Conservation (phyloP, 1,140 invertebrate genomes). For the Hermetia illucens region DNA sequence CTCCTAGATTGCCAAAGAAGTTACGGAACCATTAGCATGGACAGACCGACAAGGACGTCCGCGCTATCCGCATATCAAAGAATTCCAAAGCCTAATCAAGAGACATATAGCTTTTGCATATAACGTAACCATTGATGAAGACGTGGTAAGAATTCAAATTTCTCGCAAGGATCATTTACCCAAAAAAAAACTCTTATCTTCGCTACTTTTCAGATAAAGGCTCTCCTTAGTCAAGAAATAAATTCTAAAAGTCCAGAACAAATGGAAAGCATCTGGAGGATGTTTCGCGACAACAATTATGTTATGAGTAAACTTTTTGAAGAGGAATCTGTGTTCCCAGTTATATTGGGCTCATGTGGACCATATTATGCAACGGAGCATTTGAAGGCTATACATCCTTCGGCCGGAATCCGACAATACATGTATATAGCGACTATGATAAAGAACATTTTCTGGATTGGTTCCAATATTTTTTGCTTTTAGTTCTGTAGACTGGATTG, state of each 20-base stretch:
- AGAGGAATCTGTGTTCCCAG: conserved; percentile 23
- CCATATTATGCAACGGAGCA: conserved; percentile 21
- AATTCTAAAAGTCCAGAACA: conserved; percentile 21
- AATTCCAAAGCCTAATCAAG: conserved; percentile 26
- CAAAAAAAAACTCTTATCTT: not conserved
- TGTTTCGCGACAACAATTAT: conserved; percentile 28
- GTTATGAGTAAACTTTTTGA: conserved; percentile 29
- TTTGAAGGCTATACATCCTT: not conserved
- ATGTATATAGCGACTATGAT: not conserved
- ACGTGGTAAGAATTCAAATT: conserved; percentile 15
- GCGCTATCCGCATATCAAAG: conserved; percentile 22
- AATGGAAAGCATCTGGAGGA: conserved; percentile 23
- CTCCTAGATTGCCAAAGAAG: conserved; percentile 21
- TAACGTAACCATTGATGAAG: conserved; percentile 27
- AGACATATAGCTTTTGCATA: conserved; percentile 24
- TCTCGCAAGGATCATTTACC: not conserved
- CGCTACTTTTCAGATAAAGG: conserved; percentile 13
- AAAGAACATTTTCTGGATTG: not conserved
- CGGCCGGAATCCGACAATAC: conserved; percentile 2
- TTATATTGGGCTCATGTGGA: conserved; percentile 22
- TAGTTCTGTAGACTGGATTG: conserved; percentile 21
- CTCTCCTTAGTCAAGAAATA: conserved; percentile 25
- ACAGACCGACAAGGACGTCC: conserved; percentile 16
- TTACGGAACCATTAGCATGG: conserved; percentile 22
- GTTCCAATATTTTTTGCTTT: not conserved